phyloP scores from a whole-genome alignment of 2,797 vertebrate genomes.

The Heterohyrax brucei region DNA sequence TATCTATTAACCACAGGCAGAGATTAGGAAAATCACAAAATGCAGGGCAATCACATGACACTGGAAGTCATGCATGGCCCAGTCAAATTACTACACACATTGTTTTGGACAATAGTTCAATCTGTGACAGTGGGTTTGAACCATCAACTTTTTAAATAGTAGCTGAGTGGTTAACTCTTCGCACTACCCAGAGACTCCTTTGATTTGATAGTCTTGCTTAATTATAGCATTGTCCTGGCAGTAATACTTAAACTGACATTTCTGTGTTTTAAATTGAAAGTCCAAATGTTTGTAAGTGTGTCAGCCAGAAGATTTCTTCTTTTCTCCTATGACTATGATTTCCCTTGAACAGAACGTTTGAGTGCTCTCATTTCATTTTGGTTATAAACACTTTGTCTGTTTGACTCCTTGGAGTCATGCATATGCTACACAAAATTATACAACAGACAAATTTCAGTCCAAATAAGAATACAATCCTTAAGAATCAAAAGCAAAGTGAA shows the following conservation, averaged over 20 bases:
- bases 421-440: conserved; percentile 20
- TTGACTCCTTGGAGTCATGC: not conserved
- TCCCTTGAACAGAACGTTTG: not conserved
- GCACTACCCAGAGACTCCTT: too few species aligned
- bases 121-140: too few species aligned
- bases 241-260: not conserved
- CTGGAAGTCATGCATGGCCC: too few species aligned
- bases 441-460: conserved; percentile 32
- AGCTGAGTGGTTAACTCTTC: too few species aligned
- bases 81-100: too few species aligned
- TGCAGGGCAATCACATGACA: too few species aligned
- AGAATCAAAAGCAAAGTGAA: conserved; percentile 32
- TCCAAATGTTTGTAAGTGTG: not conserved
- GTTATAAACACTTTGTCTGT: not conserved
- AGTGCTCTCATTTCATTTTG: not conserved
- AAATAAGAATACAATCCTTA: conserved; percentile 24
- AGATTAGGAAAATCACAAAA: too few species aligned
- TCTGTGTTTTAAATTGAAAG: conserved; percentile 24
- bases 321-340: not conserved
- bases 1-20: too few species aligned
- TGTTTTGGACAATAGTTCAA: too few species aligned
- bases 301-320: not conserved
- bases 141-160: too few species aligned
- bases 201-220: not conserved
- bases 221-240: not conserved